phyloP scores from a whole-genome alignment of 2,797 vertebrate species.

The Bucorvus abyssinicus region DNA sequence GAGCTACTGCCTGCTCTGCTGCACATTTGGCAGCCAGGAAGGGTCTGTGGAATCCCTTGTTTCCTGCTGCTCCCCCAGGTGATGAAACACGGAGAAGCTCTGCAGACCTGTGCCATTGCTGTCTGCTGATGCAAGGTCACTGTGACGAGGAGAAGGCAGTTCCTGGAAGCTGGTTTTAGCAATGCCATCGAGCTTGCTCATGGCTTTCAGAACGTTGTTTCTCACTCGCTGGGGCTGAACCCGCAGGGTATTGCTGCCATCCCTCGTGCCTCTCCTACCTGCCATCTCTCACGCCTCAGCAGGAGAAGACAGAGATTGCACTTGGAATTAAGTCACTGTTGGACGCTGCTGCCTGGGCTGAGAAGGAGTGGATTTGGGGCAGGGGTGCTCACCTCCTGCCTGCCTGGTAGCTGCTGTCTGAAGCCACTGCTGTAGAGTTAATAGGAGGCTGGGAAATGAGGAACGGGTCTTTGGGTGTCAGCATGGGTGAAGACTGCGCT shows the following conservation, averaged over 20 bases:
- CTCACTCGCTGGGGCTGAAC: background rate
- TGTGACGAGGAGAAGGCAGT: background rate
- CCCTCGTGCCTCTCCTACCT: background rate
- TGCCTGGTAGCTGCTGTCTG: too few relatives aligned
- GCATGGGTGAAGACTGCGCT: background rate
- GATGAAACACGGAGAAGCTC: background rate
- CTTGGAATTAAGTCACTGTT: background rate
- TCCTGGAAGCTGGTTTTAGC: background rate
- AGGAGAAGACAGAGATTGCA: background rate
- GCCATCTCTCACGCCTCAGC: background rate
- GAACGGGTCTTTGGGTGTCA: background rate
- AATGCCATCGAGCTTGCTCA: fast-evolving
- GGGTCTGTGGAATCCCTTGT: too few relatives aligned
- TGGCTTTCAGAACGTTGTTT: background rate
- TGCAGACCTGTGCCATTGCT: background rate
- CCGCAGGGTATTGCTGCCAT: too few relatives aligned
- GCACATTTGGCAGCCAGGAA: too few relatives aligned
- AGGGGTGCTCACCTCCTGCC: too few relatives aligned
- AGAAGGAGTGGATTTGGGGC: too few relatives aligned
- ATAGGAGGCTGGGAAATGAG: background rate
- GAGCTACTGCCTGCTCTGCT: too few relatives aligned
- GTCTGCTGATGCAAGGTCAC: background rate
- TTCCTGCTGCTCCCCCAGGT: background rate
- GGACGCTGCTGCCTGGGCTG: too few relatives aligned
- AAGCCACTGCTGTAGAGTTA: too few relatives aligned